Evolutionary conservation across 2,888 invertebrate species (phyloP).

Genomic region (Volucella inflata): DNA sequence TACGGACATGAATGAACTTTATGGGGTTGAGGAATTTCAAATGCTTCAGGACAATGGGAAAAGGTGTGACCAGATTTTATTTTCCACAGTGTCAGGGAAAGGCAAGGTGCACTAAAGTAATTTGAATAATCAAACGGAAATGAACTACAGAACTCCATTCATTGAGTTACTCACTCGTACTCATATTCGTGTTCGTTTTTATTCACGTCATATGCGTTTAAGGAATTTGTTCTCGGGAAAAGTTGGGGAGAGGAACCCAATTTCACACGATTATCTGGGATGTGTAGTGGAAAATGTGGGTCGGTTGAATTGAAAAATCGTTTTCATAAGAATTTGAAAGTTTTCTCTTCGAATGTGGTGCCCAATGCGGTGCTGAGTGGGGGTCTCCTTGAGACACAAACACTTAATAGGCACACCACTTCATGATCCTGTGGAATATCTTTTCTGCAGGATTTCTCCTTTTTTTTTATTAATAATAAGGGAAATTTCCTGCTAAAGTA

Average conservation of each 20-base stretch:
- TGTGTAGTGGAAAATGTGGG: not conserved
- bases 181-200: not conserved
- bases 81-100: not conserved
- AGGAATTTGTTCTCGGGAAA: constrained; percentile 2
- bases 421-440: constrained; percentile 1
- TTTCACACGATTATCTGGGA: not conserved
- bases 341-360: constrained; percentile 8
- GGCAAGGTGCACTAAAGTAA: constrained; percentile 27
- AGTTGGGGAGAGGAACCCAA: no score
- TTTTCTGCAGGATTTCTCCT: not conserved
- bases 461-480: constrained; percentile 11
- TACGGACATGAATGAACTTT: no score
- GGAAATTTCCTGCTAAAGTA: constrained; percentile 3
- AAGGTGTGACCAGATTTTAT: constrained; percentile 58
- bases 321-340: constrained; percentile 41
- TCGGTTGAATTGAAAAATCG: constrained; percentile 34
- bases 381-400: not conserved
- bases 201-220: not conserved
- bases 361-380: not conserved
- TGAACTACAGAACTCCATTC: constrained; percentile 29
- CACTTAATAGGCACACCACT: not conserved
- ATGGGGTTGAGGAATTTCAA: constrained; percentile 16
- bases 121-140: constrained; percentile 57
- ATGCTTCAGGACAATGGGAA: constrained; percentile 10
- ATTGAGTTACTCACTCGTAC: not conserved